Evolutionary conservation across 1,140 invertebrate genomes (phyloP).

Genomic region (Zaprionus tsacasi): DNA sequence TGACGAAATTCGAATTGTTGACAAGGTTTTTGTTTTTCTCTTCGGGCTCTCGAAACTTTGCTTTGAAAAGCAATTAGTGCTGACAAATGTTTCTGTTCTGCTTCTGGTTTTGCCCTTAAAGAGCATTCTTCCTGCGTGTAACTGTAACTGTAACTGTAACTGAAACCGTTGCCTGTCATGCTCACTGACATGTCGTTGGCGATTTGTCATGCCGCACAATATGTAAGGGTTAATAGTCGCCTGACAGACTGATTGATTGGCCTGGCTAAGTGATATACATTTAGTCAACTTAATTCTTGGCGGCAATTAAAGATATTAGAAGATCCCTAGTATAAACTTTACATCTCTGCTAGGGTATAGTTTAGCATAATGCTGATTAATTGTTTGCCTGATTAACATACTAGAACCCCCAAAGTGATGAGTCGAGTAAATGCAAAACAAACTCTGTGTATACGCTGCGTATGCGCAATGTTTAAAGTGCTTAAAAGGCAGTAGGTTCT

Average conservation of each 20-base stretch:
- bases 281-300: conserved; percentile 24
- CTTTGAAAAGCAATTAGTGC: conserved; percentile 73
- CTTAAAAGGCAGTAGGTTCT: too few relatives aligned
- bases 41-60: conserved; percentile 41
- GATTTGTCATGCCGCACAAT: conserved; percentile 50
- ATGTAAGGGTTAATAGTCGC: conserved; percentile 54
- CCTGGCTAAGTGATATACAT: conserved; percentile 15
- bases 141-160: conserved; percentile 30
- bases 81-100: conserved; percentile 54
- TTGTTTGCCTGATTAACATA: conserved; percentile 5
- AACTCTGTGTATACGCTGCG: too few relatives aligned
- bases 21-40: conserved; percentile 20
- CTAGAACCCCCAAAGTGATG: background rate
- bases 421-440: too few relatives aligned
- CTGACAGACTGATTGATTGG: conserved; percentile 51
- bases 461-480: too few relatives aligned
- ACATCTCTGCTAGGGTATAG: background rate
- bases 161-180: conserved; percentile 51
- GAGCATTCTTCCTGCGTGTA: background rate
- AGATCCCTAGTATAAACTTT: background rate
- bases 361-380: conserved; percentile 9
- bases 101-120: conserved; percentile 1
- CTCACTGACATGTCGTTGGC: conserved; percentile 32
- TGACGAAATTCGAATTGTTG: conserved; percentile 44
- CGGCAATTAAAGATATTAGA: background rate